Evolutionary conservation across 2,888 invertebrate genomes (phyloP).

Genomic region (Apodemia mormo): DNA sequence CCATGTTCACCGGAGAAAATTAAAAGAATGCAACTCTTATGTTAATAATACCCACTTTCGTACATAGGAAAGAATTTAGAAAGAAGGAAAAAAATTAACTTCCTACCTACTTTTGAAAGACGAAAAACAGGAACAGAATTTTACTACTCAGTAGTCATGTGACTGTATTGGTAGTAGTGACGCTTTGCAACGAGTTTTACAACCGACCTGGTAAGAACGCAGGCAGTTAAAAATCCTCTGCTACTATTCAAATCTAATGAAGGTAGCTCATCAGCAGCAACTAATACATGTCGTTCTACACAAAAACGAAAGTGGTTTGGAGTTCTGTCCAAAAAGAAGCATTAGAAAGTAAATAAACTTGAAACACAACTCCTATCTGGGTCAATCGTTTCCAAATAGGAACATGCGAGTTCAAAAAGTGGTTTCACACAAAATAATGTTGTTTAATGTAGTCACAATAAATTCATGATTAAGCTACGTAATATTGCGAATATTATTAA

Average conservation of each 20-base stretch:
- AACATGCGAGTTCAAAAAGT: conserved; percentile 31
- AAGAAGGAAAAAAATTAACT: too few species aligned
- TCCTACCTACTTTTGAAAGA: too few species aligned
- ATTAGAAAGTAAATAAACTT: conserved; percentile 43
- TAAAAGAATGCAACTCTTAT: too few species aligned
- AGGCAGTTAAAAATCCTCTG: not conserved
- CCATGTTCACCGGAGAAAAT: too few species aligned
- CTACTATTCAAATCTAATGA: not conserved
- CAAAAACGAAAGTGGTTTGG: conserved; percentile 37
- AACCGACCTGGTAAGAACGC: too few species aligned
- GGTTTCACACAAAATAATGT: conserved; percentile 29
- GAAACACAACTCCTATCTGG: conserved; percentile 40
- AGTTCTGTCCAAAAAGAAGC: conserved; percentile 37
- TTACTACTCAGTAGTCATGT: too few species aligned
- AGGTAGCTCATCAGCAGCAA: not conserved
- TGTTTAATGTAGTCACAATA: conserved; percentile 6
- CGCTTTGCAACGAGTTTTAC: too few species aligned
- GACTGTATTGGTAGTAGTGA: too few species aligned
- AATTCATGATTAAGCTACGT: not conserved
- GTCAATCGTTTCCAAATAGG: conserved; percentile 40
- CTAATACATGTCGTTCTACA: conserved; percentile 15
- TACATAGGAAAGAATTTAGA: too few species aligned
- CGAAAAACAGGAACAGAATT: too few species aligned
- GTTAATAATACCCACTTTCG: too few species aligned
- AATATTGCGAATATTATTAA: not conserved